These are phyloP conservation scores for Sylvilagus bachmani DNA, from an alignment of 2,113 vertebrate species.

Conservation along the genomic window DNA sequence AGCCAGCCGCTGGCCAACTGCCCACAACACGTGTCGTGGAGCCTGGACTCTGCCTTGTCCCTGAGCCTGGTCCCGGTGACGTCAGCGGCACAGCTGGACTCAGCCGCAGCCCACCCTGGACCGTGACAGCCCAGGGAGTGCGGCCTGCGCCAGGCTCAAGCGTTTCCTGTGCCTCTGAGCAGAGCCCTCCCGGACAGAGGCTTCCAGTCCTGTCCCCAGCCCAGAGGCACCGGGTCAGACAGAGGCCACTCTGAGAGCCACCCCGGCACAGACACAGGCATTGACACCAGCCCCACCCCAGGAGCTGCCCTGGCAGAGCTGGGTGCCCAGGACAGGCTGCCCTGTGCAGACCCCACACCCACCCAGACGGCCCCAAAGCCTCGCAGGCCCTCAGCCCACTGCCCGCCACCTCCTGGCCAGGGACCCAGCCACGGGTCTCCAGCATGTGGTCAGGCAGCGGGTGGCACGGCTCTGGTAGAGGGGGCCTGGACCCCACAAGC, in stretches of 20 bases:
- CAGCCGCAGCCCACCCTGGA: slow-evolving; percentile 36
- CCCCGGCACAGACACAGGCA: no score
- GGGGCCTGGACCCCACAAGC: background rate
- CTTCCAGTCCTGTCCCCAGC: accelerated
- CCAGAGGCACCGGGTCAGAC: background rate
- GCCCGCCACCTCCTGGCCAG: background rate
- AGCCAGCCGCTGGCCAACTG: slow-evolving; percentile 50
- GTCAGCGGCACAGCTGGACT: slow-evolving; percentile 54
- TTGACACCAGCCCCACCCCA: no score
- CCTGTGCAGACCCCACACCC: background rate
- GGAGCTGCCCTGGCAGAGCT: no score
- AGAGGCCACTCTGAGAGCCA: background rate
- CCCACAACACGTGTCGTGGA: no score
- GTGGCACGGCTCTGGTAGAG: no score
- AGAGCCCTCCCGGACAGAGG: background rate
- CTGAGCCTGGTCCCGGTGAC: slow-evolving; percentile 43
- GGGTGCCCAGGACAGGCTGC: background rate
- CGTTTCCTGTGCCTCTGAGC: background rate
- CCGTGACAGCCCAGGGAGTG: background rate
- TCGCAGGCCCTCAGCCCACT: background rate
- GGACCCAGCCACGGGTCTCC: background rate
- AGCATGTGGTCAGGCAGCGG: no score
- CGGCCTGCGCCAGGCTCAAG: background rate
- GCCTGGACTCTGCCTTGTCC: background rate
- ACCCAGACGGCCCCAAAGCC: background rate